These are phyloP conservation scores for Furcifer pardalis DNA, from an alignment of 2,797 vertebrate species.

Conservation along the genomic window DNA sequence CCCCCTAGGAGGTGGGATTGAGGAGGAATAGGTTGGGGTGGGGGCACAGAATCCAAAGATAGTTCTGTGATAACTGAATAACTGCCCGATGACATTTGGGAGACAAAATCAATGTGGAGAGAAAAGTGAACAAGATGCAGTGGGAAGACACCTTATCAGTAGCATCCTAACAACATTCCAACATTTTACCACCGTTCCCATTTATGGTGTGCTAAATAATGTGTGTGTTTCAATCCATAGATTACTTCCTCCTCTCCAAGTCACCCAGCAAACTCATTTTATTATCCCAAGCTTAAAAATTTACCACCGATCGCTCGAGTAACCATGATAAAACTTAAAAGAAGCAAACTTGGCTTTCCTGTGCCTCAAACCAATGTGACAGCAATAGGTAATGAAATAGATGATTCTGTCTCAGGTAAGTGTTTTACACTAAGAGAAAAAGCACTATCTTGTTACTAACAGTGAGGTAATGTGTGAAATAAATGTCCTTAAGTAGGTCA, in stretches of 20 bases:
- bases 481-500: neutral
- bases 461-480: neutral
- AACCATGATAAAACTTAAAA: constrained; percentile 85
- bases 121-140: neutral
- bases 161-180: neutral
- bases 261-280: constrained; percentile 97
- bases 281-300: constrained; percentile 91
- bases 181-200: too few relatives aligned
- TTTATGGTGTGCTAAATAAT: neutral
- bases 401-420: constrained; percentile 87
- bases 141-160: neutral
- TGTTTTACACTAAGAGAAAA: neutral
- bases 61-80: neutral
- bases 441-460: constrained; percentile 6
- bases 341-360: constrained; percentile 81
- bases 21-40: too few relatives aligned
- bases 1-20: too few relatives aligned
- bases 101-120: neutral
- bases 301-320: constrained; percentile 93
- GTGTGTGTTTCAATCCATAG: constrained; percentile 68
- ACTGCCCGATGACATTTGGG: neutral
- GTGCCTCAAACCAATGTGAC: constrained; percentile 80
- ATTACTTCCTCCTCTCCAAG: constrained; percentile 93
- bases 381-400: constrained; percentile 87
- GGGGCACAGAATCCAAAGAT: neutral